These are phyloP conservation scores for Sternotherus odoratus DNA, from an alignment of 2,797 vertebrate genomes.

Conservation along the genomic window DNA sequence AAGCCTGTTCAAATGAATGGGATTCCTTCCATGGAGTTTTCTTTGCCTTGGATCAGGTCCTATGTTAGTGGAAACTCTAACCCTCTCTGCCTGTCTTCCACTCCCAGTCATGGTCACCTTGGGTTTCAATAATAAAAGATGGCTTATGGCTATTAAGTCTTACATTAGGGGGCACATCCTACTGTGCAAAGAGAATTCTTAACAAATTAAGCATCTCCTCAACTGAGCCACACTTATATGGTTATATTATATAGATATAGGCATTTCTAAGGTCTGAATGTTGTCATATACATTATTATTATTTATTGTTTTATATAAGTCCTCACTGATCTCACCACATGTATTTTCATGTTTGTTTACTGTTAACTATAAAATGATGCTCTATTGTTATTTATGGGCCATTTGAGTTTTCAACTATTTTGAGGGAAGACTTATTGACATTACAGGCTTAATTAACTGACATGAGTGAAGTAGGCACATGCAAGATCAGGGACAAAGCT, in stretches of 20 bases:
- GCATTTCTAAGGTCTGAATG: neutral
- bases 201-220: neutral
- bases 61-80: neutral
- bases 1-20: neutral
- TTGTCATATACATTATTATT: neutral
- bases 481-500: neutral
- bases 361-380: neutral
- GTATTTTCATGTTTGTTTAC: slow-evolving; percentile 12
- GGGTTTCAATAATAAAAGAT: neutral
- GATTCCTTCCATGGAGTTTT: neutral
- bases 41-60: neutral
- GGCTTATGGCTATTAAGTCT: neutral
- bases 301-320: neutral
- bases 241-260: neutral
- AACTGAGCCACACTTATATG: neutral
- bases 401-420: slow-evolving; percentile 1
- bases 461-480: neutral
- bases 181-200: neutral
- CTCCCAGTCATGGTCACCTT: neutral
- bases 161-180: neutral
- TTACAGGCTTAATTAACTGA: neutral
- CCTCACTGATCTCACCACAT: neutral
- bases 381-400: neutral
- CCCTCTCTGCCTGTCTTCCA: neutral
- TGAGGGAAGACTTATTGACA: neutral